A percentile compares a stretch with the other conserved stretches of the same genome.
phyloP scores from a whole-genome alignment of 1,140 invertebrate species.

The Drosophila tani region DNA sequence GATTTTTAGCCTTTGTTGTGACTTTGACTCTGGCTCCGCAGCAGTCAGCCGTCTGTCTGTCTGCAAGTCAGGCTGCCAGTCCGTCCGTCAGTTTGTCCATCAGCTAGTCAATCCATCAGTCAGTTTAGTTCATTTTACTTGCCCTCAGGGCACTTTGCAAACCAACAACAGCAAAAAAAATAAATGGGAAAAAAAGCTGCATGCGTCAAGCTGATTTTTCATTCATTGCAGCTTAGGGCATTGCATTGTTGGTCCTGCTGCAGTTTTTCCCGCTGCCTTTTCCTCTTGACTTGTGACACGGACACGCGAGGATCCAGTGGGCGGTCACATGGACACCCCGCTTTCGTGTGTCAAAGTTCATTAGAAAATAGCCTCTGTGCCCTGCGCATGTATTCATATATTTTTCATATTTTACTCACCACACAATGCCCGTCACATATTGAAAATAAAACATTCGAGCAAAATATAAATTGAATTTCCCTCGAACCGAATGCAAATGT shows the following conservation, averaged over 20 bases:
- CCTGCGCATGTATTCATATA: slow-evolving; percentile 15
- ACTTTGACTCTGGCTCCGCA: slow-evolving; percentile 3
- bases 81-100: slow-evolving; percentile 33
- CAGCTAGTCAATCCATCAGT: slow-evolving; percentile 62
- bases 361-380: slow-evolving; percentile 69
- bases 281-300: slow-evolving; percentile 68
- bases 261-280: slow-evolving; percentile 45
- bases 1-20: slow-evolving; percentile 14
- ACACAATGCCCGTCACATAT: slow-evolving; percentile 1
- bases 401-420: slow-evolving; percentile 30
- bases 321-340: not conserved
- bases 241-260: slow-evolving; percentile 26
- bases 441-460: slow-evolving; percentile 8
- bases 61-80: not conserved
- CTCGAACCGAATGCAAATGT: slow-evolving; percentile 54
- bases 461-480: slow-evolving; percentile 62
- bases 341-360: slow-evolving; percentile 72
- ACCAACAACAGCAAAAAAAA: not conserved
- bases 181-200: slow-evolving; percentile 52
- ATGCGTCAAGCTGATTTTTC: slow-evolving; percentile 78
- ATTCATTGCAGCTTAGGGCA: slow-evolving; percentile 73
- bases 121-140: slow-evolving; percentile 46
- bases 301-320: slow-evolving; percentile 52
- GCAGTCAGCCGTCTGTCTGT: slow-evolving; percentile 5
- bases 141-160: slow-evolving; percentile 54